Conservation (phyloP, 2,797 vertebrate genomes). For the Smutsia temminckii region DNA sequence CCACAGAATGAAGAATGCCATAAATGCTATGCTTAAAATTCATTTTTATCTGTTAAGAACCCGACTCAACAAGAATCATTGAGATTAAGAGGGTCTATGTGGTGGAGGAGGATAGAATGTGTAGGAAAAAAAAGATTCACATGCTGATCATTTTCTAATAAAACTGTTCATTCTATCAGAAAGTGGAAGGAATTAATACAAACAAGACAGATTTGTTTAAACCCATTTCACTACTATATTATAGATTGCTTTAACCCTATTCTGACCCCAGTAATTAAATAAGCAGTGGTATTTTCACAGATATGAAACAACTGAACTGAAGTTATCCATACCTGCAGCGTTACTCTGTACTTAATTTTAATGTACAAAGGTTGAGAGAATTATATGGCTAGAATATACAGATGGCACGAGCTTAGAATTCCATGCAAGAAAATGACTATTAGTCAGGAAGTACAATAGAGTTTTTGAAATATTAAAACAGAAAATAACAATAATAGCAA, state of each 20-base stretch:
- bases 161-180: slow-evolving; percentile 38
- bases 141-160: slow-evolving; percentile 59
- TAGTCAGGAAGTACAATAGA: background rate
- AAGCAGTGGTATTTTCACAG: background rate
- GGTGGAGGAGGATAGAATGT: background rate
- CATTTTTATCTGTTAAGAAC: slow-evolving; percentile 7
- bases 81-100: background rate
- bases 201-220: slow-evolving; percentile 60
- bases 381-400: background rate
- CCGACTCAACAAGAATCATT: background rate
- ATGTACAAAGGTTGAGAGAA: slow-evolving; percentile 25
- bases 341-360: background rate
- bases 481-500: background rate
- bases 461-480: background rate
- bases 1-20: background rate
- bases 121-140: background rate
- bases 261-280: slow-evolving; percentile 35
- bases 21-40: slow-evolving; percentile 20
- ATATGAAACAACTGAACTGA: background rate
- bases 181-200: slow-evolving; percentile 50
- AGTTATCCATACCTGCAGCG: background rate
- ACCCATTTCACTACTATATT: background rate
- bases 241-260: background rate
- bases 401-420: background rate
- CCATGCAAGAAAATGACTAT: background rate